These are phyloP conservation scores for Popillia japonica DNA, from an alignment of 1,140 invertebrate genomes.

Conservation along the genomic window DNA sequence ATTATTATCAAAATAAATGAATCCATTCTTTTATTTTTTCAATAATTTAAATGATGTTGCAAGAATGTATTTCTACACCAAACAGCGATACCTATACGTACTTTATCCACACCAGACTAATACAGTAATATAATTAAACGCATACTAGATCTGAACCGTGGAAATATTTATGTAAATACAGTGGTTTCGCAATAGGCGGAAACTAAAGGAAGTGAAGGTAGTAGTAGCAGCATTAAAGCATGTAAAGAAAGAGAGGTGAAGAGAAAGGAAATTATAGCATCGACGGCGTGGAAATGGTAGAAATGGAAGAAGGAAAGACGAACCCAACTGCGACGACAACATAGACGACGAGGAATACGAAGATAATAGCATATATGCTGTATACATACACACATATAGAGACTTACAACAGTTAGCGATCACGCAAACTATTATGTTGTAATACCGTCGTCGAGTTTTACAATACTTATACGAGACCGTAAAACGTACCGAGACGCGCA, in stretches of 20 bases:
- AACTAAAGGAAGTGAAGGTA: conserved; percentile 17
- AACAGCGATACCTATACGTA: too few relatives aligned
- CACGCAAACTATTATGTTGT: conserved; percentile 48
- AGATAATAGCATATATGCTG: conserved; percentile 13
- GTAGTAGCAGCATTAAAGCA: background rate
- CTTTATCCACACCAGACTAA: too few relatives aligned
- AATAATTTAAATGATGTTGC: too few relatives aligned
- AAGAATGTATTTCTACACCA: too few relatives aligned
- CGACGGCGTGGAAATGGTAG: conserved; percentile 13
- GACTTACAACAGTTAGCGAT: conserved; percentile 46
- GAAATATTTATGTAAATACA: conserved; percentile 6
- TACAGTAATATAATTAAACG: too few relatives aligned
- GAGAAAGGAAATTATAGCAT: background rate
- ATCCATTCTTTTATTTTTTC: too few relatives aligned
- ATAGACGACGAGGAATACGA: background rate
- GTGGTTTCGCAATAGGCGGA: background rate
- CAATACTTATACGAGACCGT: background rate
- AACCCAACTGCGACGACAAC: background rate
- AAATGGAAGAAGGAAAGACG: conserved; percentile 15
- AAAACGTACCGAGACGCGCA: background rate
- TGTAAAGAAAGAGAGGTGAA: background rate
- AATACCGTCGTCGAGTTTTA: conserved; percentile 44
- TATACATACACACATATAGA: conserved; percentile 42
- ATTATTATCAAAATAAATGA: too few relatives aligned
- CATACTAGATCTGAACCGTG: too few relatives aligned